Evolutionary conservation across 1,140 invertebrate species (phyloP).

Genomic region (Scaptomyza hsui): DNA sequence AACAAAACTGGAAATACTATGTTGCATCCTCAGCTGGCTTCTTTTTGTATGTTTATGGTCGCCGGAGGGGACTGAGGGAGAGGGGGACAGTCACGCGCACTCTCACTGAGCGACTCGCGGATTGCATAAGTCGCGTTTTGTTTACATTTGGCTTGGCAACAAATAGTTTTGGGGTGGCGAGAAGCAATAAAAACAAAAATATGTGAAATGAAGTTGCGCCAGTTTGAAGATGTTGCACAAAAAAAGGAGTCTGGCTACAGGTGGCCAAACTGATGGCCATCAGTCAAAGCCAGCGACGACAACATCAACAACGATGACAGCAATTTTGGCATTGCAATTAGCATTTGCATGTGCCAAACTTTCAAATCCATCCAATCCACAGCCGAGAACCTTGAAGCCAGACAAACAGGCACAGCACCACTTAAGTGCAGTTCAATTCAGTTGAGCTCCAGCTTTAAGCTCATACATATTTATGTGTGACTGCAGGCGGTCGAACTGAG

Average conservation of each 20-base stretch:
- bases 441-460: background rate
- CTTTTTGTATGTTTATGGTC: constrained; percentile 14
- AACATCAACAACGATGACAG: constrained; percentile 10
- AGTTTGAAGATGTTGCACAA: constrained; percentile 45
- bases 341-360: constrained; percentile 68
- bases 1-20: constrained; percentile 30
- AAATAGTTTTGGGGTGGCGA: constrained; percentile 30
- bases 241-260: constrained; percentile 24
- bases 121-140: constrained; percentile 62
- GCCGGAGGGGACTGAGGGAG: background rate
- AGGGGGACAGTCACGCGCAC: constrained; percentile 49
- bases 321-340: constrained; percentile 52
- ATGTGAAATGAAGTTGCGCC: constrained; percentile 60
- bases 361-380: constrained; percentile 51
- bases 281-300: constrained; percentile 53
- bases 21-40: constrained; percentile 29
- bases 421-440: background rate
- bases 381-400: constrained; percentile 60
- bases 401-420: constrained; percentile 18
- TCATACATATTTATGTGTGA: constrained; percentile 64
- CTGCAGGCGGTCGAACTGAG: constrained; percentile 49
- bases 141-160: constrained; percentile 54
- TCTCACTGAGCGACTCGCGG: constrained; percentile 51
- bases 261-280: constrained; percentile 49
- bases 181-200: constrained; percentile 14